Base-by-base conservation (phyloP, 2,888 invertebrate genomes). In the Portevinia maculata region DNA sequence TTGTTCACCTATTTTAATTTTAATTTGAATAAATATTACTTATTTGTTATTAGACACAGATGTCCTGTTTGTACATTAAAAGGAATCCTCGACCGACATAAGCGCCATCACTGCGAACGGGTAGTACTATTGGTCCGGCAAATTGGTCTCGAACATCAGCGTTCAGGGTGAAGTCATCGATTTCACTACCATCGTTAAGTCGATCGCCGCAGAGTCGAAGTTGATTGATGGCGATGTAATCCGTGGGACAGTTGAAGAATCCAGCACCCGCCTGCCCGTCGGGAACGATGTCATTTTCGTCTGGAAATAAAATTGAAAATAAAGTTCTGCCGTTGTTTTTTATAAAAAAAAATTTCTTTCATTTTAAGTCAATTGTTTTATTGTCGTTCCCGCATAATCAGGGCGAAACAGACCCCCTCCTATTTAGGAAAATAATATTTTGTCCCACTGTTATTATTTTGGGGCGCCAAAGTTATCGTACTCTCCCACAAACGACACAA, bases 181-280 rank as follows among this genome's bases (percentile, higher is more conserved):
- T 88, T 0, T 70, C 79, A 39, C 85, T 87, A 83, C 94, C 95
- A 87, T 96, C 95, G 87, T 95, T 96, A 13, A 95, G 91, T 32
- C 93, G 92, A 64, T 95, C 94, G 0, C 95, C 96, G 86, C 96
- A 96, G 2, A 96, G 90, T 65, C 95, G 91, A 21, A 93, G 92
- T 11, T 94, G 94, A 59, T 94, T 93, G 79, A 95, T 91, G 1
- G 94, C 91, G 48, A 96, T 91, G 91, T 94, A 96, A 88, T 96
- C 96, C 85, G 94, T 93, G 0, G 95, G 95, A 87, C 96, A 96
- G 89, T 95, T 94, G 86, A 94, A 93, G 65, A 94, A 92, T 86
- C 95, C 95, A 52, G 94, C 94, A 0, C 95, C 96, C 0, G 95
- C 95, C 89, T 95, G 94, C 1, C 93, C 93, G 30, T 92, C 92